Base-by-base conservation (phyloP, 2,113 vertebrate species). In the Scomber scombrus region DNA sequence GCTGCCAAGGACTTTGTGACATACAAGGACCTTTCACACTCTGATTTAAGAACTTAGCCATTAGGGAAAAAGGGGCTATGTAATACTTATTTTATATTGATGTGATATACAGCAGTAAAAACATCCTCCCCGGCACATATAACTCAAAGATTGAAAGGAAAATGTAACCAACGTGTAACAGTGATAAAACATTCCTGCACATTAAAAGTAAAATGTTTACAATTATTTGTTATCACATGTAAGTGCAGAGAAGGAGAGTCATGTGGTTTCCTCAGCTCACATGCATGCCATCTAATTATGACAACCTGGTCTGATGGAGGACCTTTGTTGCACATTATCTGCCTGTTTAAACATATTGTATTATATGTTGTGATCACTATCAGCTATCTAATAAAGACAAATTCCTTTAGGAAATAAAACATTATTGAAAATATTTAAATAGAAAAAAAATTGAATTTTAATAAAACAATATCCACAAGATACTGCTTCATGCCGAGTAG, bases 1-100 rank as follows among this genome's bases (percentile, higher is more conserved):
- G 49, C 68, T 67, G 51, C 63, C 75, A 83, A 83, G 67, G 72
- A 83, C 66, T 75, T 85, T 18, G 19, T 76, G 71, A 81, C 46
- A 65, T 40, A 81, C 57, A 74, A 75, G 73, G 66, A 60, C 61
- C 21, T 19, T 47, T 66, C 13, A 4, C 45, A 62, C 63, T 64
- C 6, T 9, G 1, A 67, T 56, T 83, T 47, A 65, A 2, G 1
- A 69, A 58, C 34, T 23, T 49, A 31, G 45, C 47, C n/a, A 87
- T 81, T 72, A 72, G 16, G 15, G n/a, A 75, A 74, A 75, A 77
- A 54, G 56, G 5, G 19, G 19, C 8, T 43, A 55, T 29, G 19
- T 34, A 55, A 45, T 67, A 5, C n/a, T 52, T 31, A 21, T 68
- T 54, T 68, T 50, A 73, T 51, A 10, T 66, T 23, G 43, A 65